Conservation (phyloP, 2,888 invertebrate genomes). For the Drosophila paranaensis region DNA sequence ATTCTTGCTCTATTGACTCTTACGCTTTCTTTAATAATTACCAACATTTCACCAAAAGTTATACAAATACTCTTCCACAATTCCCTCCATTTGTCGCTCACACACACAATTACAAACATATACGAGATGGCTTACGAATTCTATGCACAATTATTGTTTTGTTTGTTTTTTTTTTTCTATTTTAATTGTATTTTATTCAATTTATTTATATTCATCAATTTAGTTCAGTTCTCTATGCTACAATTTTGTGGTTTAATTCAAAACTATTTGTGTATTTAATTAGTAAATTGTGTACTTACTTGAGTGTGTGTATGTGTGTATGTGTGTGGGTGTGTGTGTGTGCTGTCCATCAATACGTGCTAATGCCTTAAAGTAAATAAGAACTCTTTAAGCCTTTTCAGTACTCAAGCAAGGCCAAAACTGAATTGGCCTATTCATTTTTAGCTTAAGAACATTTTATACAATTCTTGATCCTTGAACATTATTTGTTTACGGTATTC, state of each 20-base stretch:
- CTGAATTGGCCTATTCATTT: background rate
- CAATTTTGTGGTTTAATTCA: slow-evolving; percentile 40
- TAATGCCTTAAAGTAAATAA: background rate
- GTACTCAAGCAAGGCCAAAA: background rate
- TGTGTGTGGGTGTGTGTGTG: background rate
- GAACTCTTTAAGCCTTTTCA: background rate
- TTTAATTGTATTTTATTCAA: slow-evolving; percentile 10
- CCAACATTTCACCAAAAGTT: slow-evolving; percentile 35
- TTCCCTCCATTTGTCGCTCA: slow-evolving; percentile 15
- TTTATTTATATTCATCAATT: slow-evolving; percentile 15
- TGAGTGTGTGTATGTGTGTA: background rate
- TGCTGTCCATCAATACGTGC: slow-evolving; percentile 2
- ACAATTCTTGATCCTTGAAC: background rate
- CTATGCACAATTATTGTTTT: slow-evolving; percentile 50
- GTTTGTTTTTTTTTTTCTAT: background rate
- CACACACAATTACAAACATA: slow-evolving; percentile 25
- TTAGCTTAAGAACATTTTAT: background rate
- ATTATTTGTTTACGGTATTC: too few species aligned
- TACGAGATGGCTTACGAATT: slow-evolving; percentile 22
- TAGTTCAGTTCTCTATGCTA: slow-evolving; percentile 53
- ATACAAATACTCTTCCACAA: slow-evolving; percentile 24
- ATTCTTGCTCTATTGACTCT: slow-evolving; percentile 34
- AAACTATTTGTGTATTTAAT: slow-evolving; percentile 38
- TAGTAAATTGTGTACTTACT: slow-evolving; percentile 38
- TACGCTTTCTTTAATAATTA: slow-evolving; percentile 32